Conservation (phyloP, 2,797 vertebrate species). For the Platalea minor region DNA sequence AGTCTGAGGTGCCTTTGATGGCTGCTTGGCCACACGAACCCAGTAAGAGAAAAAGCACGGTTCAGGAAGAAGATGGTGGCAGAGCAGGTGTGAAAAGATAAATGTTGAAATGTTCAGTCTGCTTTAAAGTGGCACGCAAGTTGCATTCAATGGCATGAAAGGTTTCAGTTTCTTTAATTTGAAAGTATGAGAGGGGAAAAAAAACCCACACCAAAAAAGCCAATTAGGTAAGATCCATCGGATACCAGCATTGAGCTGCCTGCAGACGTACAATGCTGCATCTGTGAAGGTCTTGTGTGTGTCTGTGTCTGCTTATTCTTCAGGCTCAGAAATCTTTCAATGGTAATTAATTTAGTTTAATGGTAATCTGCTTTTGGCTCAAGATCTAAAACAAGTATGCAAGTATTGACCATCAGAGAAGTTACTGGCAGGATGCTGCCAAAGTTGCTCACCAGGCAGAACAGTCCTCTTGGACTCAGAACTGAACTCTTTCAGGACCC, state of each 20-base stretch:
- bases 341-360: neutral
- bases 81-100: rapidly evolving
- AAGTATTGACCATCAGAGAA: neutral
- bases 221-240: neutral
- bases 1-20: neutral
- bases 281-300: neutral
- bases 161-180: neutral
- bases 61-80: neutral
- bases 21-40: neutral
- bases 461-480: neutral
- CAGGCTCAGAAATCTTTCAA: neutral
- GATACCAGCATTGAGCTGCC: neutral
- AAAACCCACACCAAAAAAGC: neutral
- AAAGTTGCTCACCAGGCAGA: neutral
- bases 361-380: neutral
- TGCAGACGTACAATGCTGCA: neutral
- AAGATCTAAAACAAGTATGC: neutral
- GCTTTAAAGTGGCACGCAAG: neutral
- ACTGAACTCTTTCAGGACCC: neutral
- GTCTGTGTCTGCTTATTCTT: neutral
- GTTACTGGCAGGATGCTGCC: rapidly evolving
- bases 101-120: neutral
- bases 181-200: neutral
- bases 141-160: neutral
- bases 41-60: neutral